Evolutionary conservation across 2,888 invertebrate species (phyloP).

Genomic region (Tinea pellionella): DNA sequence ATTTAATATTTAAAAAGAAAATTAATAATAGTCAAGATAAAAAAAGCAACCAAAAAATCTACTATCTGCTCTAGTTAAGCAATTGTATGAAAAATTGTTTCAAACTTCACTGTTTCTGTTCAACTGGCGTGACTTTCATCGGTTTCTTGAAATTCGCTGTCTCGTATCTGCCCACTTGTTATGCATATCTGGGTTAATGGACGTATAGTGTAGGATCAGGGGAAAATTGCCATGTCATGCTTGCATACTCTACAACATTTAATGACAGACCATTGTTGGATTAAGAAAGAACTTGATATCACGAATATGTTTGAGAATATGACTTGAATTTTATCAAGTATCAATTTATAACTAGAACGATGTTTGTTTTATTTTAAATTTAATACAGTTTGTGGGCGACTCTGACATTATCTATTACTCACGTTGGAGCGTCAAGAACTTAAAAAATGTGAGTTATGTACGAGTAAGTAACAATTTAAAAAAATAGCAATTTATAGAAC

Average conservation of each 20-base stretch:
- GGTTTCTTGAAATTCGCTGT: slow-evolving; percentile 17
- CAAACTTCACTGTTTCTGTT: slow-evolving; percentile 3
- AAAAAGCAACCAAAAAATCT: not conserved
- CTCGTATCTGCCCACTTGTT: slow-evolving; percentile 24
- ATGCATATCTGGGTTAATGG: slow-evolving; percentile 47
- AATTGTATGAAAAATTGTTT: slow-evolving; percentile 6
- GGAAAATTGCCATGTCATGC: slow-evolving; percentile 31
- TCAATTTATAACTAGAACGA: not conserved
- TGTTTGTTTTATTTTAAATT: no score
- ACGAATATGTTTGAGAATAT: not conserved
- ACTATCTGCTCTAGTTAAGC: not conserved
- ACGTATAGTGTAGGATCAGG: slow-evolving; percentile 23
- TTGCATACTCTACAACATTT: slow-evolving; percentile 19
- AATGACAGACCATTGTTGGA: slow-evolving; percentile 3
- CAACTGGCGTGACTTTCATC: slow-evolving; percentile 18
- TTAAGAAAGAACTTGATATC: not conserved
- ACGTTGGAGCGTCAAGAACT: not conserved
- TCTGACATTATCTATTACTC: not conserved
- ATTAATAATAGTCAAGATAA: not conserved
- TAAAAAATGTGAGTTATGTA: not conserved
- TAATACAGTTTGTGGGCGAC: not conserved
- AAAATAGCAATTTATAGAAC: not conserved
- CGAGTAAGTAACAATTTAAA: not conserved
- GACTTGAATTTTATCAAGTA: not conserved
- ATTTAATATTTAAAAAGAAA: no score